Percentiles rank a stretch among this genome's conserved stretches.
phyloP scores from a whole-genome alignment of 2,113 vertebrate species.

The Stigmatopora nigra region DNA sequence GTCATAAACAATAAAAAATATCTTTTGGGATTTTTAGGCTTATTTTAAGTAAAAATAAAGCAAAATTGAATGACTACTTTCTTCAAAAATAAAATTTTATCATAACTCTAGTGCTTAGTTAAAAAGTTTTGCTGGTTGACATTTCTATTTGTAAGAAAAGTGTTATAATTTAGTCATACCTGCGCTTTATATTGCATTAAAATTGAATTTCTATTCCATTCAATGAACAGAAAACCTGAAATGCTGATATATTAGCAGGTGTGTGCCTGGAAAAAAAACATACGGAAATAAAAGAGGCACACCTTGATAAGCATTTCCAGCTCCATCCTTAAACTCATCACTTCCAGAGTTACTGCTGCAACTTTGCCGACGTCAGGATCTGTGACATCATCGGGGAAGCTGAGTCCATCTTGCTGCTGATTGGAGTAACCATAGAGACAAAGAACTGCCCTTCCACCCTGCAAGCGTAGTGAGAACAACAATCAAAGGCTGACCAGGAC shows the following conservation, averaged over 20 bases:
- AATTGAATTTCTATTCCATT: too few relatives aligned
- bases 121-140: too few relatives aligned
- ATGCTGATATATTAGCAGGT: neutral
- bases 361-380: conserved; percentile 75
- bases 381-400: conserved; percentile 74
- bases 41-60: too few relatives aligned
- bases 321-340: conserved; percentile 78
- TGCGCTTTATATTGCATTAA: too few relatives aligned
- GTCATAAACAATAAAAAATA: too few relatives aligned
- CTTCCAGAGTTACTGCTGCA: conserved; percentile 78
- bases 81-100: too few relatives aligned
- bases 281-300: neutral
- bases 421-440: conserved; percentile 82
- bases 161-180: too few relatives aligned
- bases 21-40: too few relatives aligned
- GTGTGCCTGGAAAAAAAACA: neutral
- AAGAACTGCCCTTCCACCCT: conserved; percentile 84
- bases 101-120: too few relatives aligned
- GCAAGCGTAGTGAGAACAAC: conserved; percentile 1
- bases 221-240: neutral
- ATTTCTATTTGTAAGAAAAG: too few relatives aligned
- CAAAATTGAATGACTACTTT: too few relatives aligned
- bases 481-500: neutral
- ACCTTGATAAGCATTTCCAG: conserved; percentile 79
- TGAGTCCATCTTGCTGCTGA: conserved; percentile 78